Percentiles rank a stretch among this genome's conserved stretches.
These are phyloP conservation scores for Alviniconcha strummeri DNA, from an alignment of 2,888 invertebrate genomes.

Conservation along the genomic window DNA sequence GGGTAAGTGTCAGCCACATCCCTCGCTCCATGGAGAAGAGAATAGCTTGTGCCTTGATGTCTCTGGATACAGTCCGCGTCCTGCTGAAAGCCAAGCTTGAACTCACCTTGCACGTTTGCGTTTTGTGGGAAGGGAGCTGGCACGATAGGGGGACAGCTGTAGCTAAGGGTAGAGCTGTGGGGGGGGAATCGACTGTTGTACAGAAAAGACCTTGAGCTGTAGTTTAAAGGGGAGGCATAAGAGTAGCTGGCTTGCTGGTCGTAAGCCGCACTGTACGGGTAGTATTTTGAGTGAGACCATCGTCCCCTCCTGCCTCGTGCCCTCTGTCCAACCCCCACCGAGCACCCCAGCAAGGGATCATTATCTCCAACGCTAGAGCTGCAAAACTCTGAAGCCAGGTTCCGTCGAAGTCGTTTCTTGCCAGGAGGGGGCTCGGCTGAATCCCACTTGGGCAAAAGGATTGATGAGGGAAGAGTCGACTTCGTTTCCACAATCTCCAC, in stretches of 20 bases:
- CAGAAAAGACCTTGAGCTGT: neutral
- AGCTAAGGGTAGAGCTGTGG: neutral
- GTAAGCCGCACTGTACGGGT: neutral
- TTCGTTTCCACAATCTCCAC: conserved; percentile 9
- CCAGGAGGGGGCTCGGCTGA: neutral
- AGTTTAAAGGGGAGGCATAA: neutral
- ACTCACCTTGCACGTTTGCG: neutral
- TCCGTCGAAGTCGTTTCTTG: conserved; percentile 2
- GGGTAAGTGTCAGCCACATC: neutral
- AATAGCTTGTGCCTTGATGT: neutral
- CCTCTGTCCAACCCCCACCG: neutral
- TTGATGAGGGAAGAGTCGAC: conserved; percentile 4
- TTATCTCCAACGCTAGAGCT: neutral
- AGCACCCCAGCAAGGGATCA: no score
- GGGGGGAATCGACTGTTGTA: neutral
- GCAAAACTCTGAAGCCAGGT: conserved; percentile 6
- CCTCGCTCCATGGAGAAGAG: neutral
- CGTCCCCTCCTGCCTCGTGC: neutral
- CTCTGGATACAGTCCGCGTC: neutral
- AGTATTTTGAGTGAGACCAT: neutral
- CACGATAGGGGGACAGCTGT: neutral
- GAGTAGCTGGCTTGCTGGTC: neutral
- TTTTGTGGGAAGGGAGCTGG: neutral
- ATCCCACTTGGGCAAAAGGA: conserved; percentile 3
- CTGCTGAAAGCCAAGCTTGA: no score